Evolutionary conservation across 2,888 invertebrate species (phyloP).

Genomic region (Diploptera punctata): DNA sequence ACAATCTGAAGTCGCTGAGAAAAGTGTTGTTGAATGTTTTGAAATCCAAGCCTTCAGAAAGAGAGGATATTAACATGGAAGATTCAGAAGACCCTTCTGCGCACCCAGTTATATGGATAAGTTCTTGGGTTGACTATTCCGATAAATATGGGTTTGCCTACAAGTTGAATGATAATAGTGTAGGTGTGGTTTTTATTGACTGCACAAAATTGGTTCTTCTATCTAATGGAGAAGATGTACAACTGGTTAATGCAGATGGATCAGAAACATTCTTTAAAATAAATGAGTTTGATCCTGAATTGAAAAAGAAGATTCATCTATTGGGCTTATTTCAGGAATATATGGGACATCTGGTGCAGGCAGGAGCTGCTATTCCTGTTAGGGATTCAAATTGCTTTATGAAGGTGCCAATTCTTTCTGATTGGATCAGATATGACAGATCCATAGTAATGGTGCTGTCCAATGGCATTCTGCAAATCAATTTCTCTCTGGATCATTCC

Average conservation of each 20-base stretch:
- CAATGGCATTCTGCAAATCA: constrained; percentile 64
- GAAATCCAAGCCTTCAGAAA: neutral
- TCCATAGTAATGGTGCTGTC: constrained; percentile 67
- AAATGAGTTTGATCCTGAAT: constrained; percentile 55
- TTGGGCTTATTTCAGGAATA: constrained; percentile 60
- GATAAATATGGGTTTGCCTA: constrained; percentile 71
- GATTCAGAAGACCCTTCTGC: constrained; percentile 65
- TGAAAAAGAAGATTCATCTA: constrained; percentile 64
- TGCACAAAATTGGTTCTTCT: constrained; percentile 62
- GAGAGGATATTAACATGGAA: constrained; percentile 50
- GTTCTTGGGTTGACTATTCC: constrained; percentile 73
- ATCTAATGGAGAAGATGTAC: constrained; percentile 62
- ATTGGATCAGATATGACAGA: constrained; percentile 66
- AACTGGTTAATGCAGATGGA: constrained; percentile 64
- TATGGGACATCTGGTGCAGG: neutral
- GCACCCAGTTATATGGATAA: constrained; percentile 66
- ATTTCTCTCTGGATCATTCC: constrained; percentile 66
- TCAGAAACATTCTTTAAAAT: constrained; percentile 62
- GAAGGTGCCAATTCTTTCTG: constrained; percentile 63
- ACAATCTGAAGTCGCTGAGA: neutral
- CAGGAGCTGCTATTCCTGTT: neutral
- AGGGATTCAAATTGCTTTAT: constrained; percentile 59
- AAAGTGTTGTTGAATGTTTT: neutral
- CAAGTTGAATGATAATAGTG: constrained; percentile 66
- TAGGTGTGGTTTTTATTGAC: constrained; percentile 69